phyloP scores from a whole-genome alignment of 2,113 vertebrate species.

The Suricata suricatta region DNA sequence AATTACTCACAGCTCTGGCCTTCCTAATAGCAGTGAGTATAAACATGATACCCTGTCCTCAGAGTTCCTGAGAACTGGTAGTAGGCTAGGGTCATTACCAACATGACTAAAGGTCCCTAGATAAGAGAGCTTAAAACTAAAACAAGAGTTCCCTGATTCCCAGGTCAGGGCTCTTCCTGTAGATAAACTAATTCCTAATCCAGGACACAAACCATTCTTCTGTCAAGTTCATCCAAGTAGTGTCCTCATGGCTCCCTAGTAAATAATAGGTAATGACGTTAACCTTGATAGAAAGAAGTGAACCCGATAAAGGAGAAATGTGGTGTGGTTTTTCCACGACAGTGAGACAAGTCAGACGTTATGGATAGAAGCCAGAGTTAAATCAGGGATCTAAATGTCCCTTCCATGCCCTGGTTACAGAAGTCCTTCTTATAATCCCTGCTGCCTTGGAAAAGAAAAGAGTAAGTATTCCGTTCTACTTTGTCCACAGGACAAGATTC shows the following conservation, averaged over 20 bases:
- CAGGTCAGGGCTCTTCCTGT: neutral
- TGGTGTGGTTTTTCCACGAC: neutral
- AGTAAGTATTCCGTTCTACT: neutral
- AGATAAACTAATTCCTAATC: neutral
- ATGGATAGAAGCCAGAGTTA: neutral
- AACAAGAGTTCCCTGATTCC: neutral
- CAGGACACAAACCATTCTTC: neutral
- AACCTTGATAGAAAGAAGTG: neutral
- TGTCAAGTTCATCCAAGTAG: neutral
- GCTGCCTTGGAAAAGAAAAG: neutral
- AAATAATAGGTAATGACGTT: neutral
- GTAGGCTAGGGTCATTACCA: neutral
- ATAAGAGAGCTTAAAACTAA: neutral
- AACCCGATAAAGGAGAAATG: neutral
- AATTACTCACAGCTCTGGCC: neutral
- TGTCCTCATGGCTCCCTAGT: neutral
- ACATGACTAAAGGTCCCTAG: neutral
- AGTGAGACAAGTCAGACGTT: neutral
- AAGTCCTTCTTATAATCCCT: neutral
- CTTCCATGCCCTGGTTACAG: neutral
- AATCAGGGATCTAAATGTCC: neutral
- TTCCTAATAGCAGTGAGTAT: neutral
- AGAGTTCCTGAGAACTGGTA: neutral
- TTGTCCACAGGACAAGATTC: neutral
- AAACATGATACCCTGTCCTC: too few species aligned